These are phyloP conservation scores for Botrylloides violaceus DNA, from an alignment of 23 tunicate genomes.

Conservation along the genomic window DNA sequence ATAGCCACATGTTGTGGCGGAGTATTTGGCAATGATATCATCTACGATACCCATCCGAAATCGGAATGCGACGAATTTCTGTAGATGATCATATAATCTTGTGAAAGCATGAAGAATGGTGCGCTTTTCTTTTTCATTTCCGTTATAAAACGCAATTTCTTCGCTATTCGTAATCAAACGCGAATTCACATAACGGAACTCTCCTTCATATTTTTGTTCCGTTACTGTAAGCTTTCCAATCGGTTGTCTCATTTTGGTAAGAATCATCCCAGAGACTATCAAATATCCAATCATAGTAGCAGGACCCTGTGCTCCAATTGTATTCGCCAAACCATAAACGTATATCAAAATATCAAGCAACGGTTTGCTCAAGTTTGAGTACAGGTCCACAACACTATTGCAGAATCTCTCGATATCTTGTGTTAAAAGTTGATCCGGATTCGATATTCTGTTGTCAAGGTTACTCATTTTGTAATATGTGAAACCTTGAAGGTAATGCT, in stretches of 20 bases:
- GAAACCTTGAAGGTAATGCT: constrained; percentile 61
- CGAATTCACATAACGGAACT: constrained; percentile 88
- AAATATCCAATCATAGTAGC: constrained; percentile 81
- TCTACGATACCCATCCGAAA: constrained; percentile 92
- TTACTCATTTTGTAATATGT: constrained; percentile 95
- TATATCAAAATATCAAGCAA: constrained; percentile 78
- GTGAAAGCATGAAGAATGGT: constrained; percentile 48
- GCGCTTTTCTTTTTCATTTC: constrained; percentile 65
- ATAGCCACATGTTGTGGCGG: constrained; percentile 89
- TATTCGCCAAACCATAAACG: constrained; percentile 66
- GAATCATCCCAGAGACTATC: constrained; percentile 58
- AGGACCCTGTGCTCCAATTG: constrained; percentile 90
- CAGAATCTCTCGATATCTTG: constrained; percentile 95
- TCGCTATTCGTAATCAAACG: constrained; percentile 88
- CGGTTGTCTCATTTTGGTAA: constrained; percentile 70
- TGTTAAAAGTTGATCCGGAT: constrained; percentile 87
- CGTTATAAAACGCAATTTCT: constrained; percentile 94
- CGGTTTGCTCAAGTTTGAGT: constrained; percentile 90
- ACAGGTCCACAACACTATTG: constrained; percentile 76
- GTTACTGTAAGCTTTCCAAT: constrained; percentile 79
- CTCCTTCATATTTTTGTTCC: constrained; percentile 81
- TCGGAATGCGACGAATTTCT: constrained; percentile 57
- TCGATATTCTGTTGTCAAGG: constrained; percentile 81
- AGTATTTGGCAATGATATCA: constrained; percentile 82
- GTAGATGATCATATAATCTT: constrained; percentile 52